Conservation (phyloP, 35 echinoderm and acorn worm genomes). For the Heliocidaris erythrogramma region DNA sequence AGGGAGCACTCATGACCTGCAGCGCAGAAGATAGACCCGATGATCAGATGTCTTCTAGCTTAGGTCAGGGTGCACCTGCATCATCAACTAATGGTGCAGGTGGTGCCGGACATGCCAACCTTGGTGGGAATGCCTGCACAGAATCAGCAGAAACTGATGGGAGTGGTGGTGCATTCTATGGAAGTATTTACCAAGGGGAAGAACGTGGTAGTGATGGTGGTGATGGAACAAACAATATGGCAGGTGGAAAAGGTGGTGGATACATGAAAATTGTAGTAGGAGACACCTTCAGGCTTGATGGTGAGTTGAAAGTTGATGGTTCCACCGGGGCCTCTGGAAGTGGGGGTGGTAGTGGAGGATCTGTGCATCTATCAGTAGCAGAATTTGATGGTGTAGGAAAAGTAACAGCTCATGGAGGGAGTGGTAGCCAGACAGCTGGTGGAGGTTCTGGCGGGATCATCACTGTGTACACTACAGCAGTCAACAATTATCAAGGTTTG, state of each 20-base stretch:
- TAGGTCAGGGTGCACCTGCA: slow-evolving; percentile 43
- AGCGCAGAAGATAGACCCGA: slow-evolving; percentile 69
- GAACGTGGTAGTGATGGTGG: slow-evolving; percentile 86
- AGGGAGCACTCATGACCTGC: slow-evolving; percentile 69
- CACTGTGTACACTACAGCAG: slow-evolving; percentile 50
- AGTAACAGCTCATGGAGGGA: slow-evolving; percentile 80
- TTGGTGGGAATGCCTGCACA: slow-evolving; percentile 65
- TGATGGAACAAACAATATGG: neutral
- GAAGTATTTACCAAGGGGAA: slow-evolving; percentile 66
- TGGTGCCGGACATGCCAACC: slow-evolving; percentile 78
- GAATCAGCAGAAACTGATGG: neutral
- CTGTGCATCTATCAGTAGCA: slow-evolving; percentile 45
- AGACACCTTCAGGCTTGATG: slow-evolving; percentile 75
- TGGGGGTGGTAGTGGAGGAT: slow-evolving; percentile 75
- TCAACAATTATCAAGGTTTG: slow-evolving; percentile 74
- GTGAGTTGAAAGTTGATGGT: slow-evolving; percentile 74
- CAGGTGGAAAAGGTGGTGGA: slow-evolving; percentile 69
- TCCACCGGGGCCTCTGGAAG: slow-evolving; percentile 35
- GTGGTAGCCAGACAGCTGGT: slow-evolving; percentile 65
- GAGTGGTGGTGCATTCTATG: slow-evolving; percentile 68
- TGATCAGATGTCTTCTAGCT: slow-evolving; percentile 56
- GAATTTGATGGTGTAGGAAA: slow-evolving; percentile 79
- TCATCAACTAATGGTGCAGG: slow-evolving; percentile 61
- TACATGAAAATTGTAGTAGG: slow-evolving; percentile 58
- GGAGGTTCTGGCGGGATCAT: slow-evolving; percentile 90